These are phyloP conservation scores for Dissostichus mawsoni DNA, from an alignment of 2,113 vertebrate genomes.

Conservation along the genomic window DNA sequence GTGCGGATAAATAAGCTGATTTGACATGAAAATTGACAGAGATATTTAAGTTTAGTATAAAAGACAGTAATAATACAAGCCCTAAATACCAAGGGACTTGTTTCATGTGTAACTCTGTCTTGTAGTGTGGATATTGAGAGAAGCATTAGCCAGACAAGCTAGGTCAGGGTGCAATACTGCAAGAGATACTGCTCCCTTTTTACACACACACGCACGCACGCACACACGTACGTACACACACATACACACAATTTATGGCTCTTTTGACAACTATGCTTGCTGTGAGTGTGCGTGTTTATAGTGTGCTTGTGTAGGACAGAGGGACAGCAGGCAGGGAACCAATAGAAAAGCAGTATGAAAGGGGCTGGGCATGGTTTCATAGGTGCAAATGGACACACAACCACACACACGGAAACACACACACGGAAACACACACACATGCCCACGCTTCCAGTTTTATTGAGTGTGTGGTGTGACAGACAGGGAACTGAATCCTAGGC, in stretches of 20 bases:
- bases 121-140: slow-evolving; percentile 3
- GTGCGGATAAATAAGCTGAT: neutral
- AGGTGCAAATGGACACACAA: slow-evolving; percentile 18
- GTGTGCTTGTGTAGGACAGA: slow-evolving; percentile 24
- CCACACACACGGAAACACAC: slow-evolving; percentile 19
- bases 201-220: slow-evolving; percentile 18
- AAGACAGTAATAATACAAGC: neutral
- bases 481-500: slow-evolving; percentile 44
- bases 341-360: slow-evolving; percentile 47
- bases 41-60: neutral
- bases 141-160: slow-evolving; percentile 52
- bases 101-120: neutral
- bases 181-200: slow-evolving; percentile 40
- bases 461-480: slow-evolving; percentile 45
- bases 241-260: slow-evolving; percentile 8
- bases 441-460: slow-evolving; percentile 18
- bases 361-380: slow-evolving; percentile 32
- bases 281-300: neutral
- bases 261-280: slow-evolving; percentile 27
- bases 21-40: neutral
- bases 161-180: slow-evolving; percentile 46
- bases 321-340: slow-evolving; percentile 44
- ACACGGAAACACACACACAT: neutral
- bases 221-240: neutral
- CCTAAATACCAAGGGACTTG: slow-evolving; percentile 1